These are phyloP conservation scores for Silurus asotus DNA, from an alignment of 2,113 vertebrate genomes.

Conservation along the genomic window DNA sequence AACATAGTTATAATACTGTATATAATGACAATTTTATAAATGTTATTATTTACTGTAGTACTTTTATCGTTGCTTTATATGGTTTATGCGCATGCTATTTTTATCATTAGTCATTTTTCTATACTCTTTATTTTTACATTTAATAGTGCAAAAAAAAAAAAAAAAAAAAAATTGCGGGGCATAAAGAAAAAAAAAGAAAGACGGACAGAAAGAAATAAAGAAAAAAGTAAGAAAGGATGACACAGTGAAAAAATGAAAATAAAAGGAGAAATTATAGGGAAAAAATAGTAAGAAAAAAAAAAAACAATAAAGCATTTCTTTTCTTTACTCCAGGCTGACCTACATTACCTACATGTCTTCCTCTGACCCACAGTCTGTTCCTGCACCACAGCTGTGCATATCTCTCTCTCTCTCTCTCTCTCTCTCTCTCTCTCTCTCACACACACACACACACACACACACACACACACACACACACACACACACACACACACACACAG, in stretches of 20 bases:
- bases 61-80: not conserved
- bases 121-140: not conserved
- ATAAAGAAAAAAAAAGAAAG: not conserved
- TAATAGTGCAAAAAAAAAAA: not conserved
- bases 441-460: not conserved
- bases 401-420: too few relatives aligned
- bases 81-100: not conserved
- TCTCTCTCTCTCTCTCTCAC: too few relatives aligned
- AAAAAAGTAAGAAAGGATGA: not conserved
- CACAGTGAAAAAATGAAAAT: not conserved
- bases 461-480: not conserved
- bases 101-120: not conserved
- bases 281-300: not conserved
- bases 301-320: not conserved
- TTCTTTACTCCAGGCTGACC: not conserved
- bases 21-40: too few relatives aligned
- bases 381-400: not conserved
- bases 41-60: not conserved
- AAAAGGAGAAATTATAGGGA: too few relatives aligned
- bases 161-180: not conserved
- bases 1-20: too few relatives aligned
- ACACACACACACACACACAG: not conserved
- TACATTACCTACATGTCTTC: not conserved
- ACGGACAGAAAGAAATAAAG: not conserved
- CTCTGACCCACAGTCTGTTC: not conserved